phyloP scores from a whole-genome alignment of 2,888 invertebrate species.

The Lasioglossum malachurum region DNA sequence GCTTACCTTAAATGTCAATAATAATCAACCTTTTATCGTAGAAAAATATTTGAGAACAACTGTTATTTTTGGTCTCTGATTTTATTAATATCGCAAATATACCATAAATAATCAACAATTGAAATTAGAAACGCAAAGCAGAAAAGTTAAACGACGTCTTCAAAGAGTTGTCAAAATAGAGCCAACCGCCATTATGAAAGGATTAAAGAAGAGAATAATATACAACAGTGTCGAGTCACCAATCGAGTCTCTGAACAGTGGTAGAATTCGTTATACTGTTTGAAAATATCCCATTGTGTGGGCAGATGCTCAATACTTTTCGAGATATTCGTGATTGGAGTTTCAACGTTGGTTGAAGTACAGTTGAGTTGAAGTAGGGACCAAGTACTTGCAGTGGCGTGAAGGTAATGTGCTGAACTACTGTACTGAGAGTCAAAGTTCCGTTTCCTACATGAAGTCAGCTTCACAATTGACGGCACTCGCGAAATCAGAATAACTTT shows the following conservation, averaged over 20 bases:
- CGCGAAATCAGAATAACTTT: too few relatives aligned
- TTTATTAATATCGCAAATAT: too few relatives aligned
- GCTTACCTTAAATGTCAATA: too few relatives aligned
- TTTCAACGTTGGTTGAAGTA: neutral
- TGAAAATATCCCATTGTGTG: neutral
- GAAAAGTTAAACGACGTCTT: neutral
- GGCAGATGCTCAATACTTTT: conserved; percentile 11
- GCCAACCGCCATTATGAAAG: neutral
- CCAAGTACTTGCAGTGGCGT: neutral
- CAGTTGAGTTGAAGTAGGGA: neutral
- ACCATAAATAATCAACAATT: neutral
- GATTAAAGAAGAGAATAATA: neutral
- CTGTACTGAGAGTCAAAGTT: neutral
- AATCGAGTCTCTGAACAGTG: neutral
- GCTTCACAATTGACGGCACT: too few relatives aligned
- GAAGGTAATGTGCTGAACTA: neutral
- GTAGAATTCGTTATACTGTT: neutral
- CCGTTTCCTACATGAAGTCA: neutral
- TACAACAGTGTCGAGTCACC: neutral
- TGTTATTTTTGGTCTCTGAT: too few relatives aligned
- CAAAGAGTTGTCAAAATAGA: neutral
- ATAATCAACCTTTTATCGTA: too few relatives aligned
- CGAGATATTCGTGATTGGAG: conserved; percentile 11
- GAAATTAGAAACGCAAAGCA: neutral
- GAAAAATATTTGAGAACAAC: too few relatives aligned